A percentile compares a stretch with the other conserved stretches of the same genome.
Evolutionary conservation across 2,888 invertebrate species (phyloP).

Genomic region (Drosophila flavopinicola): DNA sequence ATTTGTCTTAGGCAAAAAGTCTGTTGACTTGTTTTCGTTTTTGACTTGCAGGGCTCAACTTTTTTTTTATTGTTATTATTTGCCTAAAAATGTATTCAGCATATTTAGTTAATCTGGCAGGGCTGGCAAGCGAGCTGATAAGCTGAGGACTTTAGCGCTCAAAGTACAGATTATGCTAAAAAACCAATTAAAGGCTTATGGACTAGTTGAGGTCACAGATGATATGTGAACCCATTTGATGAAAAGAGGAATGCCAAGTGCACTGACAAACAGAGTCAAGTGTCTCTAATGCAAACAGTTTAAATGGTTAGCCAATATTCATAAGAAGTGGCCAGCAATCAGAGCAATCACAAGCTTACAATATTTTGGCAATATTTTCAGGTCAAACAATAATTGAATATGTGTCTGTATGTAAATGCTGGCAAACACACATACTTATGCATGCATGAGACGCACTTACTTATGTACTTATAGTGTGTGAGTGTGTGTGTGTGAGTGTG

Average conservation of each 20-base stretch:
- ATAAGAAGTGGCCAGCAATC: conserved; percentile 4
- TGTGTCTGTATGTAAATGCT: conserved; percentile 26
- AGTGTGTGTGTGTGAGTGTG: background rate
- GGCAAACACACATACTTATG: conserved; percentile 1
- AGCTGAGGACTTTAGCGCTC: conserved; percentile 4
- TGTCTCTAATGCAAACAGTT: background rate
- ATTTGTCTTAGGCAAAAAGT: conserved; percentile 64
- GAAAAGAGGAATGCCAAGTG: background rate
- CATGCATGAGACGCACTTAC: conserved; percentile 9
- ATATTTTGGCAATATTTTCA: conserved; percentile 29
- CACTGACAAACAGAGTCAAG: background rate
- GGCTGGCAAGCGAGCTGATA: conserved; percentile 17
- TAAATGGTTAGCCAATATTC: conserved; percentile 11
- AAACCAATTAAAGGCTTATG: conserved; percentile 17
- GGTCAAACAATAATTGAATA: conserved; percentile 45
- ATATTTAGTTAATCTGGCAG: conserved; percentile 43
- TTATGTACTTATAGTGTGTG: background rate
- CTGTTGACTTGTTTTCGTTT: conserved; percentile 41
- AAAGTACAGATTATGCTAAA: background rate
- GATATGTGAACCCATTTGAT: background rate
- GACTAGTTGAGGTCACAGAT: background rate
- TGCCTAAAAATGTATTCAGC: conserved; percentile 47
- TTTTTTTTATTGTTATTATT: conserved; percentile 15
- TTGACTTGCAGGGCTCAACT: conserved; percentile 30
- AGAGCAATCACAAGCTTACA: conserved; percentile 4